Evolutionary conservation across 2,888 invertebrate species (phyloP).

Genomic region (Ormyrus thymus): DNA sequence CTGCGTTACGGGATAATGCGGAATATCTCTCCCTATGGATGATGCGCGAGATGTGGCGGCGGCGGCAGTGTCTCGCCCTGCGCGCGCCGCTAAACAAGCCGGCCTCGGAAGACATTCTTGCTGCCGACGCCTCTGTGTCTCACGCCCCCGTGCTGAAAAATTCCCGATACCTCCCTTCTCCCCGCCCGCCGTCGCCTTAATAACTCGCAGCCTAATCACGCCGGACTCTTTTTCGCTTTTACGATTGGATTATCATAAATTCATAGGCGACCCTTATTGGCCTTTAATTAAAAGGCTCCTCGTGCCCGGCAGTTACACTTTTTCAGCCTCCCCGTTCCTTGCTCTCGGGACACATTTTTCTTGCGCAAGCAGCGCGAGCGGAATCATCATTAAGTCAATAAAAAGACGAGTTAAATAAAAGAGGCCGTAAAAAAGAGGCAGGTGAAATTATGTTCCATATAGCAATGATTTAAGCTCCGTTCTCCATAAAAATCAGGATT

Average conservation of each 20-base stretch:
- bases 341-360: neutral
- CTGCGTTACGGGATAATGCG: slow-evolving; percentile 56
- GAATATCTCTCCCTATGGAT: slow-evolving; percentile 43
- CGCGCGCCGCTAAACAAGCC: neutral
- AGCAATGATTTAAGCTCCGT: slow-evolving; percentile 41
- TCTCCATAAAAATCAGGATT: slow-evolving; percentile 38
- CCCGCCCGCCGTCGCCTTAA: too few relatives aligned
- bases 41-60: slow-evolving; percentile 20
- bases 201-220: too few relatives aligned
- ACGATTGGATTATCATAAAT: neutral
- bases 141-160: slow-evolving; percentile 56
- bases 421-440: neutral
- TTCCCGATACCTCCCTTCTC: slow-evolving; percentile 42
- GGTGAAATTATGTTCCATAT: neutral
- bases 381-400: slow-evolving; percentile 6
- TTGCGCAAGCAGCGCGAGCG: slow-evolving; percentile 5
- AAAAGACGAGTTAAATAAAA: neutral
- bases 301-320: too few relatives aligned
- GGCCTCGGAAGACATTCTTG: slow-evolving; percentile 44
- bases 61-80: neutral
- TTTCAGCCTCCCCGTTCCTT: too few relatives aligned
- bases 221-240: slow-evolving; percentile 6
- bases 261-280: too few relatives aligned
- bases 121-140: slow-evolving; percentile 54
- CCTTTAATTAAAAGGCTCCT: too few relatives aligned